A percentile compares a stretch with the other conserved stretches of the same genome.
Conservation (phyloP, 1,140 invertebrate genomes). For the Listronotus bonariensis region DNA sequence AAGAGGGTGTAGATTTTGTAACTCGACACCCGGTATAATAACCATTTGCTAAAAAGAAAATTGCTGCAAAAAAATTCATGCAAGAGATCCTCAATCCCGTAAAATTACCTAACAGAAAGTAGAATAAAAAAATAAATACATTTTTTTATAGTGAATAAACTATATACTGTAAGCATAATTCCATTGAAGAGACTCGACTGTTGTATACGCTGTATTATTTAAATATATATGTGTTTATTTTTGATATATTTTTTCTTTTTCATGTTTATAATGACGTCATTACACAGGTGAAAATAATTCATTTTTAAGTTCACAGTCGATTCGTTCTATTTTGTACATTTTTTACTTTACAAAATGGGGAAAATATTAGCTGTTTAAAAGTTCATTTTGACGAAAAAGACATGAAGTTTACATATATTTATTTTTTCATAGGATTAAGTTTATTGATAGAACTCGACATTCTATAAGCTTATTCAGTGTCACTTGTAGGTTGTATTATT, state of each 20-base stretch:
- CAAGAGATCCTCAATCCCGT: too few relatives aligned
- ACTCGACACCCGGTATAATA: too few relatives aligned
- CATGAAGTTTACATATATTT: background rate
- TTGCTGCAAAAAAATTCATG: too few relatives aligned
- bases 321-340: too few relatives aligned
- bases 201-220: too few relatives aligned
- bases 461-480: conserved; percentile 19
- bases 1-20: too few relatives aligned
- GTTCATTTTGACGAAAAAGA: conserved; percentile 20
- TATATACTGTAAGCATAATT: too few relatives aligned
- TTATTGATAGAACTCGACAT: conserved; percentile 8
- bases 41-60: too few relatives aligned
- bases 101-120: too few relatives aligned
- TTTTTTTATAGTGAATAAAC: too few relatives aligned
- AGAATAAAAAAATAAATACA: too few relatives aligned
- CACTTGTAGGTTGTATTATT: conserved; percentile 5
- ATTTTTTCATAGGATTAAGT: conserved; percentile 8
- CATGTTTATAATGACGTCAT: background rate
- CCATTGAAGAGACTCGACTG: too few relatives aligned
- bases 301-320: background rate
- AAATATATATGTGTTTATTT: conserved; percentile 7
- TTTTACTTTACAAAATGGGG: conserved; percentile 32
- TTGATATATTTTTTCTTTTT: conserved; percentile 11
- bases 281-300: conserved; percentile 5
- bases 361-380: conserved; percentile 40